Percentiles rank a stretch among this genome's conserved stretches.
These are phyloP conservation scores for Diachasma alloeum DNA, from an alignment of 1,140 invertebrate species.

Conservation along the genomic window DNA sequence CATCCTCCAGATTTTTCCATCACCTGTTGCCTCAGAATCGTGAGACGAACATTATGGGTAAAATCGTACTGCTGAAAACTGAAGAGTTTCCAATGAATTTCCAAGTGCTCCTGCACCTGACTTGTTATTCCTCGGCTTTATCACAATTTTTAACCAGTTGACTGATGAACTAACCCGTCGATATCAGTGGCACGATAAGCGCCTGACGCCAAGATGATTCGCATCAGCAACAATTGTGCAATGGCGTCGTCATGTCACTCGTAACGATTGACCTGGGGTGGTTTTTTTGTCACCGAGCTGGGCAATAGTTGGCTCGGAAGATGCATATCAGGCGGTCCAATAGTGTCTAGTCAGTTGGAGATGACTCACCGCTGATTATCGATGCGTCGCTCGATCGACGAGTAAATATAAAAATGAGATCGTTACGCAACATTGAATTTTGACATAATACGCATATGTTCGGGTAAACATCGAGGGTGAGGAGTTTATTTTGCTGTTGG, in stretches of 20 bases:
- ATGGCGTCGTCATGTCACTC: neutral
- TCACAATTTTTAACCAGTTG: neutral
- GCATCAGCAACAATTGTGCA: neutral
- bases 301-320: conserved; percentile 1
- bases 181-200: neutral
- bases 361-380: neutral
- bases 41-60: neutral
- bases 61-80: too few relatives aligned
- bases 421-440: conserved; percentile 1
- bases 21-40: neutral
- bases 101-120: neutral
- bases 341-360: neutral
- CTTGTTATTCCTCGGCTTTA: neutral
- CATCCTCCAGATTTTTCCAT: too few relatives aligned
- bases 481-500: neutral
- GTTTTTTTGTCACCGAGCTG: neutral
- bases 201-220: neutral
- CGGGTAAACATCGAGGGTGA: neutral
- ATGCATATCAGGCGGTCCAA: conserved; percentile 5
- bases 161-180: neutral
- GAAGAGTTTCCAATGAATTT: neutral
- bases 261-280: neutral
- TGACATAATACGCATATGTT: neutral
- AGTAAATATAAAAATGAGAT: neutral
- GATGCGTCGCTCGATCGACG: neutral